Evolutionary conservation across 2,888 invertebrate genomes (phyloP).

Genomic region (Catocala sponsa): DNA sequence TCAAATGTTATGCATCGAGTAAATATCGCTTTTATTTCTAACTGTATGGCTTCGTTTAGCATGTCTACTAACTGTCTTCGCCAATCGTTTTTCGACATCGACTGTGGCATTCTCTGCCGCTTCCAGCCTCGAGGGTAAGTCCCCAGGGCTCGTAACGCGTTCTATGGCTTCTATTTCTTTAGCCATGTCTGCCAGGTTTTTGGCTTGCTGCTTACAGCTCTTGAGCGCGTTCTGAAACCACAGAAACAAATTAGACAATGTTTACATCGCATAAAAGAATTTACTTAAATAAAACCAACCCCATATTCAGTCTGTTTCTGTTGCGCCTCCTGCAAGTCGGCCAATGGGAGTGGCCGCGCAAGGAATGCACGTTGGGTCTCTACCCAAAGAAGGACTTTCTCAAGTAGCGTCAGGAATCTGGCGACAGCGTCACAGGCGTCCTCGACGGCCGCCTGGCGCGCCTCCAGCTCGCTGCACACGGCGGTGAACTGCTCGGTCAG

Average conservation of each 20-base stretch:
- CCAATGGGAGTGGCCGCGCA: slow-evolving; percentile 92
- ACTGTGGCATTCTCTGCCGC: slow-evolving; percentile 95
- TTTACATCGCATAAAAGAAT: background rate
- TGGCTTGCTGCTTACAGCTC: slow-evolving; percentile 95
- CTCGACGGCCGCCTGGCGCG: slow-evolving; percentile 94
- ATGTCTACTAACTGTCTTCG: slow-evolving; percentile 92
- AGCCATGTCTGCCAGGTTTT: slow-evolving; percentile 96
- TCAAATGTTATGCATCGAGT: slow-evolving; percentile 21
- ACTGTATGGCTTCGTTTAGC: background rate
- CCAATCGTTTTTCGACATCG: slow-evolving; percentile 94
- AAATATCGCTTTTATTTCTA: background rate
- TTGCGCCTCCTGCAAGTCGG: slow-evolving; percentile 93
- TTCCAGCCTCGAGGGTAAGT: slow-evolving; percentile 94
- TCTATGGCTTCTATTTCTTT: slow-evolving; percentile 95
- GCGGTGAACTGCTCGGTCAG: slow-evolving; percentile 93
- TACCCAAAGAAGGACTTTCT: slow-evolving; percentile 94
- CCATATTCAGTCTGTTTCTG: slow-evolving; percentile 96
- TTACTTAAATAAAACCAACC: slow-evolving; percentile 80
- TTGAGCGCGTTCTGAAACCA: slow-evolving; percentile 93
- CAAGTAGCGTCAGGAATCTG: slow-evolving; percentile 94
- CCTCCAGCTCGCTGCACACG: slow-evolving; percentile 93
- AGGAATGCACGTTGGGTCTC: slow-evolving; percentile 94
- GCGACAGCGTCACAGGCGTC: slow-evolving; percentile 96
- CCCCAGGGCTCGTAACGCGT: slow-evolving; percentile 94
- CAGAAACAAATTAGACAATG: slow-evolving; percentile 26